Conservation (phyloP, 2,888 invertebrate species). For the Shargacucullia verbasci region DNA sequence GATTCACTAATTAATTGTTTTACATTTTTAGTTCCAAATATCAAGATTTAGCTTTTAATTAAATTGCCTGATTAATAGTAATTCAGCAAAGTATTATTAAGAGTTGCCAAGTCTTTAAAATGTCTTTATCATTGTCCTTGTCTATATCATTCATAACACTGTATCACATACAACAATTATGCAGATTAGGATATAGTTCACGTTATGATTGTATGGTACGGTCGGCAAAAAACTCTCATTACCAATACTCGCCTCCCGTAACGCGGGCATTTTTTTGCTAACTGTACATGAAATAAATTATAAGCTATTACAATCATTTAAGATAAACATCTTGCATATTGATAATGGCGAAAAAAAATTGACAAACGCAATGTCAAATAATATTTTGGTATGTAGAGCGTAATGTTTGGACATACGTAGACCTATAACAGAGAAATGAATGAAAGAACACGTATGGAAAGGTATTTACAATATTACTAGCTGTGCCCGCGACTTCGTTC, state of each 20-base stretch:
- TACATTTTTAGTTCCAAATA: no score
- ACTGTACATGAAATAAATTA: slow-evolving; percentile 78
- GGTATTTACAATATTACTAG: no score
- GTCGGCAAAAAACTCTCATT: slow-evolving; percentile 68
- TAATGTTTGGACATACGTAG: no score
- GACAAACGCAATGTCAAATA: slow-evolving; percentile 27
- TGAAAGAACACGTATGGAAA: not conserved
- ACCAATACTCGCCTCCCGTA: slow-evolving; percentile 50
- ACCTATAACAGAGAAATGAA: no score
- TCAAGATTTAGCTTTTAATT: no score
- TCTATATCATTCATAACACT: slow-evolving; percentile 27
- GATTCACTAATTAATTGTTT: no score
- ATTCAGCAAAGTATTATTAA: no score
- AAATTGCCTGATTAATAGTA: no score
- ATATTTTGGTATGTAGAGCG: no score
- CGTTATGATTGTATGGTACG: slow-evolving; percentile 59
- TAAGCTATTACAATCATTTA: slow-evolving; percentile 83
- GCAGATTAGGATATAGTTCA: slow-evolving; percentile 59
- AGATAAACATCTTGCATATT: slow-evolving; percentile 80
- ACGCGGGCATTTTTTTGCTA: slow-evolving; percentile 69
- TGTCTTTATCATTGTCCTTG: not conserved
- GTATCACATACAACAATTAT: slow-evolving; percentile 54
- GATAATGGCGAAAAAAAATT: slow-evolving; percentile 68
- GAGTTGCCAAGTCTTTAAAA: no score
- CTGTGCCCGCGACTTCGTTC: no score